Conservation (phyloP, 1,140 invertebrate species). For the Drosophila tsacasi region DNA sequence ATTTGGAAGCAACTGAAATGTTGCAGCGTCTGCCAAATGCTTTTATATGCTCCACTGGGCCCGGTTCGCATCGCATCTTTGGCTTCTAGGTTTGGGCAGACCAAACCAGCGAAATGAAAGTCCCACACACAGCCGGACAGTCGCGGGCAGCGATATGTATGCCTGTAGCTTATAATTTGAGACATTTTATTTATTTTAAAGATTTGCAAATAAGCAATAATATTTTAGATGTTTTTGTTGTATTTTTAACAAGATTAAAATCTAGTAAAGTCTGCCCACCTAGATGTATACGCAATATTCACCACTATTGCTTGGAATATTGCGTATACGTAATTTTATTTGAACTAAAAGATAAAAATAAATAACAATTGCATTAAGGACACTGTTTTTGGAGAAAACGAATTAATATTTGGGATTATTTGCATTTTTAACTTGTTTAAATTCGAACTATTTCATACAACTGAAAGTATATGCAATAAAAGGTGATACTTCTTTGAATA, state of each 20-base stretch:
- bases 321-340: background rate
- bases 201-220: background rate
- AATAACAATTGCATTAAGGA: background rate
- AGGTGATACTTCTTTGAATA: rapidly evolving
- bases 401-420: background rate
- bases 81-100: constrained; percentile 47
- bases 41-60: constrained; percentile 68
- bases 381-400: background rate
- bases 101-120: constrained; percentile 58
- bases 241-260: background rate
- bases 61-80: constrained; percentile 45
- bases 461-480: background rate
- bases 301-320: background rate
- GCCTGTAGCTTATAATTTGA: no score
- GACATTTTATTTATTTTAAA: background rate
- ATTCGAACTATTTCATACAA: background rate
- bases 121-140: constrained; percentile 42
- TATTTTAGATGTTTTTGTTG: background rate
- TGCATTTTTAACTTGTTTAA: background rate
- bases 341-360: background rate
- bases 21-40: constrained; percentile 50
- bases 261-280: background rate
- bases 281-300: constrained; percentile 4
- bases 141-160: background rate
- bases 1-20: constrained; percentile 79